phyloP scores from a whole-genome alignment of 2,888 invertebrate genomes.

The Barypeithes pellucidus region DNA sequence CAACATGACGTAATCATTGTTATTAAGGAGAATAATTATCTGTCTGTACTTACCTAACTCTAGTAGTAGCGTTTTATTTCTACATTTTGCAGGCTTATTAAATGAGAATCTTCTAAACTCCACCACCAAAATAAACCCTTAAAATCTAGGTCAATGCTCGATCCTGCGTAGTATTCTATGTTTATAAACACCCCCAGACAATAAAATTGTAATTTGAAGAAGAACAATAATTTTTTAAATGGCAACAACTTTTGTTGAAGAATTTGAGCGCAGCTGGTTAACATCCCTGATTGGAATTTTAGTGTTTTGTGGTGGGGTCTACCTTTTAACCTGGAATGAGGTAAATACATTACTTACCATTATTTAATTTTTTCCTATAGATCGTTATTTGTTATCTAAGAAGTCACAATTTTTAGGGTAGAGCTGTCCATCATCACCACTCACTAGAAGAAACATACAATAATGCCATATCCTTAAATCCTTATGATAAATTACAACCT shows the following conservation, averaged over 20 bases:
- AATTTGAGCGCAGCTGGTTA: slow-evolving; percentile 82
- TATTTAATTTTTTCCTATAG: not conserved
- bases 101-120: not conserved
- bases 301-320: slow-evolving; percentile 79
- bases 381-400: no score
- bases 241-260: slow-evolving; percentile 67
- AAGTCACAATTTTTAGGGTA: slow-evolving; percentile 73
- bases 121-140: slow-evolving; percentile 28
- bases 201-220: slow-evolving; percentile 9
- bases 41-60: not conserved
- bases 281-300: slow-evolving; percentile 80
- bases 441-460: slow-evolving; percentile 86
- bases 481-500: slow-evolving; percentile 70
- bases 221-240: slow-evolving; percentile 34
- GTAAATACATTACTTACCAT: slow-evolving; percentile 70
- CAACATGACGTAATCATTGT: not conserved
- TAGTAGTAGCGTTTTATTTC: not conserved
- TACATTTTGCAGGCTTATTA: slow-evolving; percentile 24
- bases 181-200: not conserved
- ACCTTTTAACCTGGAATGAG: slow-evolving; percentile 89
- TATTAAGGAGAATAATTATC: not conserved
- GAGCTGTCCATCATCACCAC: slow-evolving; percentile 85
- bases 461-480: slow-evolving; percentile 73
- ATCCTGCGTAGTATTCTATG: slow-evolving; percentile 23
- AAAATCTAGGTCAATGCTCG: slow-evolving; percentile 2